Evolutionary conservation across 2,113 vertebrate species (phyloP).

Genomic region (Laticauda laticaudata): DNA sequence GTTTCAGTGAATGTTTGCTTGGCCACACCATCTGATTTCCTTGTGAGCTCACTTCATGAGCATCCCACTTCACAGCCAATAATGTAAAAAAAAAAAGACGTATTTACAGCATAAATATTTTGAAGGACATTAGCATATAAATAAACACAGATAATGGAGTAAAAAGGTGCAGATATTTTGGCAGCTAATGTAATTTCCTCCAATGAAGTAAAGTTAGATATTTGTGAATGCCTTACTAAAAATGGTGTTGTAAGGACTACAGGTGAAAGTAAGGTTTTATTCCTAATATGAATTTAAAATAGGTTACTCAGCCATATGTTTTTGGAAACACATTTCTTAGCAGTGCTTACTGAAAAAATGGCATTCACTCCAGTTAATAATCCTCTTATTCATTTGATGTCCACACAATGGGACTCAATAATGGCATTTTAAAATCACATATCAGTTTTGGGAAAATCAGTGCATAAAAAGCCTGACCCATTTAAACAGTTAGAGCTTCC

Average conservation of each 20-base stretch:
- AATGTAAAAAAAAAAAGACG: slow-evolving; percentile 31
- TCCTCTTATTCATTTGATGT: not conserved
- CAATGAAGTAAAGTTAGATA: not conserved
- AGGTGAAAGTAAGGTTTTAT: slow-evolving; percentile 12
- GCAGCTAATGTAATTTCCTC: slow-evolving; percentile 26
- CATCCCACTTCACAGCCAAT: not conserved
- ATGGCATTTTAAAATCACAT: not conserved
- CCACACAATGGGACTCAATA: not conserved
- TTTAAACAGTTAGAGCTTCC: not conserved
- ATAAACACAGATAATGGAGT: slow-evolving; percentile 25
- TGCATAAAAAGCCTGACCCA: not conserved
- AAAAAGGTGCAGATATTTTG: slow-evolving; percentile 31
- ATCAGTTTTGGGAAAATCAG: not conserved
- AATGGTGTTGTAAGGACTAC: not conserved
- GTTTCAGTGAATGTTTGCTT: not conserved
- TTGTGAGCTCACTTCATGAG: not conserved
- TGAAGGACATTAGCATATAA: slow-evolving; percentile 31
- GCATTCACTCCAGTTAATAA: slow-evolving; percentile 4
- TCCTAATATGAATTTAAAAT: slow-evolving; percentile 9
- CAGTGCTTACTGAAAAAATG: not conserved
- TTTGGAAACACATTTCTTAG: slow-evolving; percentile 9
- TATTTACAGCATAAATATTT: slow-evolving; percentile 39
- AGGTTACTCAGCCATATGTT: not conserved
- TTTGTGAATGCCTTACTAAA: slow-evolving; percentile 15
- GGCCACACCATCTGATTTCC: not conserved